Conservation (phyloP, 1,140 invertebrate genomes). For the Antheraea pernyi region DNA sequence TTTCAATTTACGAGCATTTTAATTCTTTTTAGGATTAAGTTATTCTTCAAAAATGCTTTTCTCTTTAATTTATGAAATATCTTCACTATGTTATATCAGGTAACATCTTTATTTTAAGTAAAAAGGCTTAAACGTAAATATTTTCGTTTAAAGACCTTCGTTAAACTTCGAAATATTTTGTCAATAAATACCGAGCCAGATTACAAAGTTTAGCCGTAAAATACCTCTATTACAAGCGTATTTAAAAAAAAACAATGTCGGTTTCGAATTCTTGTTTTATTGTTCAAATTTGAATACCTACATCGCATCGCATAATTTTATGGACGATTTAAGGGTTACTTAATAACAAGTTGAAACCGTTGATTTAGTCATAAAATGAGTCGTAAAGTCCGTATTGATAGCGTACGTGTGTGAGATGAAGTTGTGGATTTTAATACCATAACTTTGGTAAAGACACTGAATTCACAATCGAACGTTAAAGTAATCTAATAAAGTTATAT, state of each 20-base stretch:
- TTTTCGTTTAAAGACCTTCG: neutral
- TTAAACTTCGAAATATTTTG: conserved; percentile 13
- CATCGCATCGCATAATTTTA: conserved; percentile 47
- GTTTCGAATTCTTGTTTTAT: conserved; percentile 31
- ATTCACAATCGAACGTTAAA: neutral
- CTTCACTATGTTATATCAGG: too few species aligned
- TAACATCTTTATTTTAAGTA: neutral
- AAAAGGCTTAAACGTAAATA: neutral
- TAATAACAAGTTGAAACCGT: conserved; percentile 48
- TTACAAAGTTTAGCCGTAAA: conserved; percentile 12
- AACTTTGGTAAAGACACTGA: neutral
- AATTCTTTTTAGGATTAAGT: too few species aligned
- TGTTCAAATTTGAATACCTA: conserved; percentile 37
- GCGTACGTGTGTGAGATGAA: conserved; percentile 39
- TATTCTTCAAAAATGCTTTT: too few species aligned
- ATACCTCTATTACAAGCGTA: conserved; percentile 10
- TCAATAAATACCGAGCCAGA: conserved; percentile 8
- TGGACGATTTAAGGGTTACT: conserved; percentile 47
- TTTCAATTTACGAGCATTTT: too few species aligned
- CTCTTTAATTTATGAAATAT: too few species aligned
- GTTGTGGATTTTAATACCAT: conserved; percentile 36
- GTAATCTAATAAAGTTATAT: neutral
- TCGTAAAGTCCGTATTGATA: conserved; percentile 47
- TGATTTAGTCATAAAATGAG: conserved; percentile 53
- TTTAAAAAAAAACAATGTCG: conserved; percentile 20